These are phyloP conservation scores for Motacilla alba DNA, from an alignment of 2,113 vertebrate species.

Conservation along the genomic window DNA sequence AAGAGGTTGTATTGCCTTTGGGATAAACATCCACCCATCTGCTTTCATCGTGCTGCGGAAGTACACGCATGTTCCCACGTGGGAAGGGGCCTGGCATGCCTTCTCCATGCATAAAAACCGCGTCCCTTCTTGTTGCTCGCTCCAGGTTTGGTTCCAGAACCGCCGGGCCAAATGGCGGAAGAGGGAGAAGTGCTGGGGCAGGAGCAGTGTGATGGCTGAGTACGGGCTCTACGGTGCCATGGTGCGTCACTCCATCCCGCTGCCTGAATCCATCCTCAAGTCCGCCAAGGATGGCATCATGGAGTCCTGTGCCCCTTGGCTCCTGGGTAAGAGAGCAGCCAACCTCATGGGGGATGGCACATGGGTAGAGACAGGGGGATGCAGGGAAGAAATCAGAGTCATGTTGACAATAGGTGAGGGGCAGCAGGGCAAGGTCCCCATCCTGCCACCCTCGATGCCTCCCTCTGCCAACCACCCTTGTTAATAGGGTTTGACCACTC, in stretches of 20 bases:
- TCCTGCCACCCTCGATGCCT: rapidly evolving
- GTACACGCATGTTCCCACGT: rapidly evolving
- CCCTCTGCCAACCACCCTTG: rapidly evolving
- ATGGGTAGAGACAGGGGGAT: not conserved
- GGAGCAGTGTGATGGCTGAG: slow-evolving; percentile 98
- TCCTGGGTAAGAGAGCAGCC: slow-evolving; percentile 86
- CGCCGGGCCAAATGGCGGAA: slow-evolving; percentile 98
- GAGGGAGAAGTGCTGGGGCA: slow-evolving; percentile 98
- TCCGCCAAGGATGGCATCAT: slow-evolving; percentile 99
- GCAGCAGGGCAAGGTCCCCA: rapidly evolving
- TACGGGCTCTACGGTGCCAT: slow-evolving; percentile 97
- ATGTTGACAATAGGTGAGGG: not conserved
- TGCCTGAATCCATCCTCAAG: slow-evolving; percentile 98
- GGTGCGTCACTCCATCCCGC: slow-evolving; percentile 97
- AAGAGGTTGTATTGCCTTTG: not conserved
- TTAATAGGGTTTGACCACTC: not conserved
- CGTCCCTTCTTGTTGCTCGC: not conserved
- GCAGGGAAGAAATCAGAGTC: not conserved
- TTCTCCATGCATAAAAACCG: rapidly evolving
- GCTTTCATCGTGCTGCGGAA: not conserved
- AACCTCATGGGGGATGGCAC: not conserved
- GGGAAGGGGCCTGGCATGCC: not conserved
- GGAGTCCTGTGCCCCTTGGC: slow-evolving; percentile 99
- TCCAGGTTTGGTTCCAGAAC: slow-evolving; percentile 99
- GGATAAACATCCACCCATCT: not conserved